phyloP scores from a whole-genome alignment of 2,888 invertebrate species.

The Serrognathus titanus region DNA sequence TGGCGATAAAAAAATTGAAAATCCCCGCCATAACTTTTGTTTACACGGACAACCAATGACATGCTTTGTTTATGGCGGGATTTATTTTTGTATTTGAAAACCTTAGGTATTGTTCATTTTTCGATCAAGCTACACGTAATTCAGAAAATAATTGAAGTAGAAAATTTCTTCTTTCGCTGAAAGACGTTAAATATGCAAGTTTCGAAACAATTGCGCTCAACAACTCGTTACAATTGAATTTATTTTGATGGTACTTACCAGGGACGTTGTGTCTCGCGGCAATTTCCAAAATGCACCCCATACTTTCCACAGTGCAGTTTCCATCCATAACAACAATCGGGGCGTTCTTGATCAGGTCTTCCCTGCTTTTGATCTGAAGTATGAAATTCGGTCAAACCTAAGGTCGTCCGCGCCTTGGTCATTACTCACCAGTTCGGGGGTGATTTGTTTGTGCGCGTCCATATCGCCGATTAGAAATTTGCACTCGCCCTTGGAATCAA shows the following conservation, averaged over 20 bases:
- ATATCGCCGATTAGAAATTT: slow-evolving; percentile 80
- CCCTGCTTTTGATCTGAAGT: slow-evolving; percentile 61
- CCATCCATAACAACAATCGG: slow-evolving; percentile 82
- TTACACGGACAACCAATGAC: too few species aligned
- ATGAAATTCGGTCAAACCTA: too few species aligned
- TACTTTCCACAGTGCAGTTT: slow-evolving; percentile 69
- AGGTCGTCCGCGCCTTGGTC: too few species aligned
- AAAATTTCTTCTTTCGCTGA: too few species aligned
- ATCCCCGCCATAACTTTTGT: too few species aligned
- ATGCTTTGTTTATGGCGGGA: too few species aligned
- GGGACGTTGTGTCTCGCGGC: slow-evolving; percentile 63
- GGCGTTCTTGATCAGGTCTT: slow-evolving; percentile 57
- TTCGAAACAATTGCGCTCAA: not conserved
- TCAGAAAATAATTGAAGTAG: too few species aligned
- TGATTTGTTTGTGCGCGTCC: slow-evolving; percentile 70
- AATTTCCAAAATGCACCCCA: slow-evolving; percentile 60
- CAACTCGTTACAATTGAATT: not conserved
- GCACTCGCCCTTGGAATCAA: slow-evolving; percentile 75
- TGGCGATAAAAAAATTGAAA: too few species aligned
- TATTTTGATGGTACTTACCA: slow-evolving; percentile 52
- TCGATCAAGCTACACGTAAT: too few species aligned
- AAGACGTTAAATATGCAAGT: not conserved
- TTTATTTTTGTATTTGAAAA: too few species aligned
- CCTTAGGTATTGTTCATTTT: too few species aligned
- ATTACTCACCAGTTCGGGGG: slow-evolving; percentile 58